Base-by-base conservation (phyloP, 2,113 vertebrate species). In the Sardina pilchardus region DNA sequence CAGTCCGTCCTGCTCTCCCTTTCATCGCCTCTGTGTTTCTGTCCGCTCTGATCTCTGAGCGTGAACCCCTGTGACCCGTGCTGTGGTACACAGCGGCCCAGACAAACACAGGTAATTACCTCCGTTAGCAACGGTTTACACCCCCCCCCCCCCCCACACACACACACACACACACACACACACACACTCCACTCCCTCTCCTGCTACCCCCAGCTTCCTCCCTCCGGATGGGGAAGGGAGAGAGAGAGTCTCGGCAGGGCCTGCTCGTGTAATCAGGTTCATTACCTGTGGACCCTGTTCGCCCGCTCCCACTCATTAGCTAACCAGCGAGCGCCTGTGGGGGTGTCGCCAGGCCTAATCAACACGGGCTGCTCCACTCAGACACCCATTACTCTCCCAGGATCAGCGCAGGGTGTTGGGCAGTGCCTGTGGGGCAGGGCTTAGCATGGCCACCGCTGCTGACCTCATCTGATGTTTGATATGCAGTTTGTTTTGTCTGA, bases 271-370 rank as follows among this genome's bases (percentile, higher is more conserved):
- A 86, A 47, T 81, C 50, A 84, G 30, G 26, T 81, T 81, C 48
- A 56, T 86, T 86, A 50, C 47, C 82, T 71, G 63, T 67, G 81
- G 63, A 47, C 78, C 86, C 84, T 34, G 85, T 83, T 56, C 2
- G 67, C 71, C 56, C 42, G 63, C 24, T 81, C 78, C 44, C 3
- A 50, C 80, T 83, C 85, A 81, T 88, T 86, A 88, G 83, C 80
- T 36, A 26, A 71, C 53, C 56, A 82, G 24, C 26, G 26, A 48
- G 59, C 82, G 75, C 39, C 53, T 56, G 47, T 17, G 42, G 34
- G 71, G 84, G 39, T 85, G 82, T 78, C 83, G 39, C 30, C 36
- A 30, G 30, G 85, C 78, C 48, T 83, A 67, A 87, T 87, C 67
- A 85, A n/a, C 26, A 36, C 21, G 24, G 34, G 21, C 16, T 24